Evolutionary conservation across 2,888 invertebrate genomes (phyloP).

Genomic region (Euplexia lucipara): DNA sequence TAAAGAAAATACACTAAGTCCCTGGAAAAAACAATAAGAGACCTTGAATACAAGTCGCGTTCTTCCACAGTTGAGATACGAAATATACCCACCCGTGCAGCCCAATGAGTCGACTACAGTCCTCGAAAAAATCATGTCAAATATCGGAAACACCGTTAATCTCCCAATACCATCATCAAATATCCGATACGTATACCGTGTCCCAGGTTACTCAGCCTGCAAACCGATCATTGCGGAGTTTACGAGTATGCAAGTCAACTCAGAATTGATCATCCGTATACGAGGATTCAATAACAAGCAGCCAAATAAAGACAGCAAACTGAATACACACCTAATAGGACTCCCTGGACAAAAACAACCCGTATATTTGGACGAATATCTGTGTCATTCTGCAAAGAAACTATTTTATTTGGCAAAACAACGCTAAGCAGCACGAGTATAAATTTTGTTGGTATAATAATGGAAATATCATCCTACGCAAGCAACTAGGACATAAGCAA

Average conservation of each 20-base stretch:
- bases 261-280: not conserved
- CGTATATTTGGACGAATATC: slow-evolving; percentile 12
- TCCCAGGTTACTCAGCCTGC: not conserved
- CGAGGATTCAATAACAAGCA: slow-evolving; percentile 7
- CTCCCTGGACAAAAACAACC: slow-evolving; percentile 10
- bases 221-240: slow-evolving; percentile 14
- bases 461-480: slow-evolving; percentile 9
- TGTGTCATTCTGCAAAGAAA: not conserved
- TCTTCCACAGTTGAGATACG: not conserved
- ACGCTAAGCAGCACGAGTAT: not conserved
- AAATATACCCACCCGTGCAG: slow-evolving; percentile 4
- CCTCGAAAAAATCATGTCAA: not conserved
- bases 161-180: not conserved
- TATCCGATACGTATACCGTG: slow-evolving; percentile 11
- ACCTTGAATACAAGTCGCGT: slow-evolving; percentile 1
- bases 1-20: not conserved
- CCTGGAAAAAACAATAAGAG: not conserved
- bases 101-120: not conserved
- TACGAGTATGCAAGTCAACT: not conserved
- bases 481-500: not conserved
- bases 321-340: slow-evolving; percentile 1
- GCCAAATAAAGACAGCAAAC: slow-evolving; percentile 7
- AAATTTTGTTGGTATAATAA: slow-evolving; percentile 13
- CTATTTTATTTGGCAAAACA: slow-evolving; percentile 8
- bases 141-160: not conserved